Base-by-base conservation (phyloP, 2,888 invertebrate genomes). In the Athrips mouffetella region DNA sequence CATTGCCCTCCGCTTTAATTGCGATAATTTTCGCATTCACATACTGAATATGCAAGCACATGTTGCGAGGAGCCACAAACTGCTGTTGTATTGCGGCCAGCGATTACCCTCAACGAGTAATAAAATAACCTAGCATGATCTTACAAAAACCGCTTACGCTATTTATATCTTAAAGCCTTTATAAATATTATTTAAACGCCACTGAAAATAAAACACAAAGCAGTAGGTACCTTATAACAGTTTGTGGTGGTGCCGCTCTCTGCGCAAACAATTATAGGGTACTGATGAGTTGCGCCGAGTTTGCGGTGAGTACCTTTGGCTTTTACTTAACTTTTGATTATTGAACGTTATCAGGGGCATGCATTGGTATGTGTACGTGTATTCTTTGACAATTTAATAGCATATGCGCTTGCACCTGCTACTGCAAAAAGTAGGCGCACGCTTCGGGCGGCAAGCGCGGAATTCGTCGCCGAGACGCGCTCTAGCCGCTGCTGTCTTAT, bases 381-480 rank as follows among this genome's bases (percentile, higher is more conserved):
- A 71, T 70, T 76, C 84, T 86, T 87, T 87, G 88, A 87, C 85
- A 88, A 86, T 87, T 86, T 87, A 87, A 88, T 85, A 85, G 85
- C 88, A 86, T 84, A 86, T 86, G 85, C 74, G 69, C 70, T 59
- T 67, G 76, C 87, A 88, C 87, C 87, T 88, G 87, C 84, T 77
- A 53, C 59, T 82, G 84, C 86, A 88, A 88, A 88, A 88, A 88
- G 80, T 80, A 80, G 76, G 76, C 75, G 73, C 85, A 83, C 80
- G 87, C 86, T 85, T 80, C 80, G 76, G 81, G 81, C 84, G 72
- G 70, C 64, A 80, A 78, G 85, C 78, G 80, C 72, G 81, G 86
- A 83, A 86, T 86, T 85, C 84, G 83, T 83, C 85, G 82, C 80
- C 75, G 73, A 74, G 63, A 71, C 71, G 65, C 73, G 72, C 67